Evolutionary conservation across 2,797 vertebrate genomes (phyloP), one percentile per base, ranked within the genome.

Genomic region (Lutjanus argentimaculatus): DNA sequence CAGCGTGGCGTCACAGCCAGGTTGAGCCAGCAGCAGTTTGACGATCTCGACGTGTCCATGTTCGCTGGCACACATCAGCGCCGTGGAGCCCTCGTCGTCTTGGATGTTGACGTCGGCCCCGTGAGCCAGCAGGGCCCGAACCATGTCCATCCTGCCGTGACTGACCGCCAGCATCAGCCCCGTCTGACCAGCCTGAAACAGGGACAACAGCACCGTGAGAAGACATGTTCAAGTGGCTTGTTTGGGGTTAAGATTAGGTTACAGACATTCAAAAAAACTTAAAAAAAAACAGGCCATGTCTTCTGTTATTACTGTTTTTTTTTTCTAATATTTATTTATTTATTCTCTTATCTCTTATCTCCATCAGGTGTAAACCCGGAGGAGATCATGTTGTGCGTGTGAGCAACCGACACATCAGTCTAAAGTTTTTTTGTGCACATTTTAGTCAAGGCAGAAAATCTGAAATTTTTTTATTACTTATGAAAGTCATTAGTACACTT

Each of bases 131-230:
- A 99, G 95, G n/a, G 97, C 97, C 91, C 95, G 97, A 14, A 99
- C 98, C 98, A 99, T 99, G 93, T 99, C 98, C 94, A 98, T 98
- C 80, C 98, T 92, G 10, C 98, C 98, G 0, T 99, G 98, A 81
- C 98, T 99, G 93, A 99, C 98, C 0, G 98, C 98, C 76, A 99
- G 95, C 98, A 99, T 99, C 93, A 99, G 95, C 9, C 97, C 98
- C 0, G 98, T 99, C 96, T 99, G 98, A 55, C 98, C 98, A 17
- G 98, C 98, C 98, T 99, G 92, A 8, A 3, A 49, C 58, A n/a
- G 21, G 0, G 17, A 40, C 13, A n/a, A 9, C 62, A 53, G 14
- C 49, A 25, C 8, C 1, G 43, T 42, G 49, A 63, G 30, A 43
- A 1, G 13, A n/a, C 42, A 43, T 4, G 6, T 14, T 64, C 22